phyloP scores from a whole-genome alignment of 1,140 invertebrate species.

The Atta texana region DNA sequence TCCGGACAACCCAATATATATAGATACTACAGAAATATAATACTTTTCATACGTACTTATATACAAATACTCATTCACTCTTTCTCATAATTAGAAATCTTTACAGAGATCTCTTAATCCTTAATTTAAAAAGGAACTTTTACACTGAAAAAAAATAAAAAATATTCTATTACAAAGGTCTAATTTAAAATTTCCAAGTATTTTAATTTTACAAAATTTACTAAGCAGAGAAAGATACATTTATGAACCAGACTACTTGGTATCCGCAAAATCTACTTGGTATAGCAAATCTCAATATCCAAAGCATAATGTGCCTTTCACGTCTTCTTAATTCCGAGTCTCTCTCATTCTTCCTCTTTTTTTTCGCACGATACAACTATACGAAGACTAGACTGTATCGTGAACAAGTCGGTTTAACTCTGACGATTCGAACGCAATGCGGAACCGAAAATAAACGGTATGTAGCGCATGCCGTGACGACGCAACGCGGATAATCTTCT shows the following conservation, averaged over 20 bases:
- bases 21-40: not conserved
- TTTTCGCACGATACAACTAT: not conserved
- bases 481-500: conserved; percentile 55
- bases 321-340: not conserved
- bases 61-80: not conserved
- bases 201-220: not conserved
- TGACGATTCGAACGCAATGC: conserved; percentile 17
- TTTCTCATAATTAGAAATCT: not conserved
- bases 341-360: not conserved
- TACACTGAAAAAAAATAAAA: not conserved
- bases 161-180: not conserved
- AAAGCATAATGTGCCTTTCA: not conserved
- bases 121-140: not conserved
- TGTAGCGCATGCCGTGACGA: not conserved
- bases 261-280: not conserved
- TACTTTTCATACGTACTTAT: not conserved
- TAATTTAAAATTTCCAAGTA: not conserved
- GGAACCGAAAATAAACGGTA: conserved; percentile 55
- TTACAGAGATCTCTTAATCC: not conserved
- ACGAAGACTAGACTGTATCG: conserved; percentile 46
- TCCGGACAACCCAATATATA: too few species aligned
- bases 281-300: not conserved
- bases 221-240: not conserved
- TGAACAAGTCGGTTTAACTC: conserved; percentile 41
- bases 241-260: not conserved